Evolutionary conservation across 1,140 invertebrate genomes (phyloP), one percentile per base, ranked within the genome.

Genomic region (Drosophila novamexicana): DNA sequence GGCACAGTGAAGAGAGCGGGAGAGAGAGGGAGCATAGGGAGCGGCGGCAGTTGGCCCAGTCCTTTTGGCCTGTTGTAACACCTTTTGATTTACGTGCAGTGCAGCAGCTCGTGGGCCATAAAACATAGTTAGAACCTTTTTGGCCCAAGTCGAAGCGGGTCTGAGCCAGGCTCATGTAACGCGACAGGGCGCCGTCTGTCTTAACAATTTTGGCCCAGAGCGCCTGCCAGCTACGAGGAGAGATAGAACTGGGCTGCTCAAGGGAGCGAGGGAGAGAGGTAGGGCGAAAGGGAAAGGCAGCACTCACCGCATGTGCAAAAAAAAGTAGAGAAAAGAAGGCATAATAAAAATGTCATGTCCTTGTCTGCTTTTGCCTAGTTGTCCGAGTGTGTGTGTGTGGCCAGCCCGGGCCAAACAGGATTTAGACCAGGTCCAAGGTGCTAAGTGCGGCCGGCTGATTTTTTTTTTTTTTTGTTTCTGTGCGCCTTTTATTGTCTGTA

Each of bases 321-420:
- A 62, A 65, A 61, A 53, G 65, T 49, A 34, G 34, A 58, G 22
- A n/a, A 7, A 57, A 40, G 53, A 40, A 36, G 66, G 75, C 81
- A 83, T 86, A 86, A 88, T 86, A 86, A 88, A 88, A 88, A 88
- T 66, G 83, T 88, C 83, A 88, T 80, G 83, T 88, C 83, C 83
- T 88, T 83, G 84, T 84, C 79, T 65, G 63, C n/a, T 34, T 9
- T 45, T 69, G 65, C 34, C 53, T 67, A 54, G 64, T 58, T 56
- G 22, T 57, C 54, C 57, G 9, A 64, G 16, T 34, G 18, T 18
- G 39, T 49, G n/a, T 58, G 29, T 73, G 63, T 75, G 83, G 81
- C 82, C 78, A 78, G 81, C 75, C 78, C 53, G 32, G 73, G 40
- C 52, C 65, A 45, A 36, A 37, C 50, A 64, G 63, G 62, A 52